phyloP scores from a whole-genome alignment of 2,113 vertebrate species.

The Carassius carassius region DNA sequence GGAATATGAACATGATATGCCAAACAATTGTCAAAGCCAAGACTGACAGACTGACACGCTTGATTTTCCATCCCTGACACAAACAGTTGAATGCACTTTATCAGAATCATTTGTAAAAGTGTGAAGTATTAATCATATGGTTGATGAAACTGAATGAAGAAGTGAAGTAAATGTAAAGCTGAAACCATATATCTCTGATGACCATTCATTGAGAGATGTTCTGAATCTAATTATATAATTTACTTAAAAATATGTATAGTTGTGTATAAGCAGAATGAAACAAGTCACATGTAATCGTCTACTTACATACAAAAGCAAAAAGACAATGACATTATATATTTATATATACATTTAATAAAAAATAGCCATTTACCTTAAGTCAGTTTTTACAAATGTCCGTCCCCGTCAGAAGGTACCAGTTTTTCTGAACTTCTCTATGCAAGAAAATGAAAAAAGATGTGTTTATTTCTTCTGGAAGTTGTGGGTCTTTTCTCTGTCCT shows the following conservation, averaged over 20 bases:
- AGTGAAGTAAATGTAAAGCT: neutral
- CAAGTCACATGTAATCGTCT: too few relatives aligned
- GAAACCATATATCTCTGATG: neutral
- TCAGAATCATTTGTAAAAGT: neutral
- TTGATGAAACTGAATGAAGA: neutral
- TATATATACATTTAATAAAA: too few relatives aligned
- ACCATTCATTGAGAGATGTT: slow-evolving; percentile 8
- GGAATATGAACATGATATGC: slow-evolving; percentile 27
- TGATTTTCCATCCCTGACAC: neutral
- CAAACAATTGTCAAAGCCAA: slow-evolving; percentile 31
- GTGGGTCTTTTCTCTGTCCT: too few relatives aligned
- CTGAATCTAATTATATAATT: neutral
- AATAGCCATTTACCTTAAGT: too few relatives aligned
- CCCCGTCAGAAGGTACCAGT: too few relatives aligned
- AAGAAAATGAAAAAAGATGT: too few relatives aligned
- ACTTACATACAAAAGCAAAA: too few relatives aligned
- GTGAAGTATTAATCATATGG: neutral
- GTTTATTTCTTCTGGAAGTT: too few relatives aligned
- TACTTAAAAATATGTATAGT: neutral
- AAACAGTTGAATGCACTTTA: neutral
- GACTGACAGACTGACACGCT: neutral
- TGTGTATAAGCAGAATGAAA: neutral
- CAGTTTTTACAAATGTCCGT: too few relatives aligned
- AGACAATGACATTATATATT: too few relatives aligned
- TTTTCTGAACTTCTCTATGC: too few relatives aligned